Conservation (phyloP, 2,113 vertebrate species). For the Arvicanthis niloticus region DNA sequence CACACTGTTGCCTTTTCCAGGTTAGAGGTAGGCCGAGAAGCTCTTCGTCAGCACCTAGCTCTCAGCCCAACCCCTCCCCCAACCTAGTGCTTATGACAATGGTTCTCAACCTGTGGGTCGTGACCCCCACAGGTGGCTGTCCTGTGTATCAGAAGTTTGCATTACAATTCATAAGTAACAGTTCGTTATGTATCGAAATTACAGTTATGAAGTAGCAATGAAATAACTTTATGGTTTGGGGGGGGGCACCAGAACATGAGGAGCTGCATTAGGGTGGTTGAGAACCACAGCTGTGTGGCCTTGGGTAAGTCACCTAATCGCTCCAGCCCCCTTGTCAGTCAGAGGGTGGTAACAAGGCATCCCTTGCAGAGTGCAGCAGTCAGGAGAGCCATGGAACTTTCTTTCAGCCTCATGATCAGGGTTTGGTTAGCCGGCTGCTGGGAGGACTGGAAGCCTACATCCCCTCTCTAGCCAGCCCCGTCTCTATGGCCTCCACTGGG, state of each 20-base stretch:
- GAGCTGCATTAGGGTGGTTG: background rate
- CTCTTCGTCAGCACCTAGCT: background rate
- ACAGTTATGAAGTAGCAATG: background rate
- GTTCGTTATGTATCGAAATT: background rate
- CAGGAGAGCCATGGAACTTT: background rate
- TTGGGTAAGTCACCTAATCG: background rate
- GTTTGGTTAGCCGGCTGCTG: background rate
- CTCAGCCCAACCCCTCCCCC: background rate
- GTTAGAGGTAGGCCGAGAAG: background rate
- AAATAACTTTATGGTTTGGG: background rate
- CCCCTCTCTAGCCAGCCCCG: background rate
- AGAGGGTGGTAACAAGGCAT: rapidly evolving
- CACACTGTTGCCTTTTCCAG: rapidly evolving
- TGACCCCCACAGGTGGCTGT: background rate
- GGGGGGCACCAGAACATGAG: background rate
- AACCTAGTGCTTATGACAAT: background rate
- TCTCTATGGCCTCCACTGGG: background rate
- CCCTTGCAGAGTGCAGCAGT: too few relatives aligned
- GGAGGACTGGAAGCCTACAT: too few relatives aligned
- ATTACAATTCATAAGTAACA: background rate
- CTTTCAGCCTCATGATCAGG: rapidly evolving
- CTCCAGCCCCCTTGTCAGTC: background rate
- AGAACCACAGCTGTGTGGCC: background rate
- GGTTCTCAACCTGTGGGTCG: background rate
- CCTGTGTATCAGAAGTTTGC: background rate